Conservation (phyloP, 2,888 invertebrate genomes). For the Itoplectis maculator region DNA sequence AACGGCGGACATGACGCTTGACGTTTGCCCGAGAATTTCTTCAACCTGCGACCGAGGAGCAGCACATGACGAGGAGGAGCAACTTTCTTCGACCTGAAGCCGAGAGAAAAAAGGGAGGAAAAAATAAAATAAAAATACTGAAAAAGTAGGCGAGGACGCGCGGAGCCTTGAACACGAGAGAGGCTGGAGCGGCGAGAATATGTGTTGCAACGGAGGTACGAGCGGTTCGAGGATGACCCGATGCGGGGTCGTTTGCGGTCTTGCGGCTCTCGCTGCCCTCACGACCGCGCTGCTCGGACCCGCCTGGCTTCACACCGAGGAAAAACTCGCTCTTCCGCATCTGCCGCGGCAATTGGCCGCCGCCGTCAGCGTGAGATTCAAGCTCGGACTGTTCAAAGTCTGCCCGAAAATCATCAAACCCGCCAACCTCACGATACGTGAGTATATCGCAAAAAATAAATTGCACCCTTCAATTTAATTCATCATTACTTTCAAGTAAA, state of each 20-base stretch:
- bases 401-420: conserved; percentile 82
- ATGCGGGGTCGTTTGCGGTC: conserved; percentile 82
- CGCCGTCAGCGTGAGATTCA: conserved; percentile 81
- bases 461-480: no score
- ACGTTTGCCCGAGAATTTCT: neutral
- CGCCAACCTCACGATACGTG: conserved; percentile 79
- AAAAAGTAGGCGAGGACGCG: neutral
- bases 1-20: conserved; percentile 55
- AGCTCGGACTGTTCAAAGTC: conserved; percentile 82
- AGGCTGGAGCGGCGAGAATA: conserved; percentile 69
- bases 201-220: conserved; percentile 81
- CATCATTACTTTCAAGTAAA: no score
- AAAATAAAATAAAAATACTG: conserved; percentile 9
- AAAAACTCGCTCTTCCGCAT: conserved; percentile 78
- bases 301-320: conserved; percentile 83
- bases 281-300: conserved; percentile 82
- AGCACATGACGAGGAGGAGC: conserved; percentile 16
- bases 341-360: conserved; percentile 76
- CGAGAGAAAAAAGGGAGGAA: neutral
- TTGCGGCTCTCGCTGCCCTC: conserved; percentile 82
- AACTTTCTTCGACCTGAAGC: conserved; percentile 16
- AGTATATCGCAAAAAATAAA: conserved; percentile 75
- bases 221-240: conserved; percentile 81
- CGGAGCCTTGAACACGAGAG: conserved; percentile 18
- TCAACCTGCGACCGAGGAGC: conserved; percentile 5